phyloP scores from a whole-genome alignment of 2,797 vertebrate species.

The Sternotherus odoratus region DNA sequence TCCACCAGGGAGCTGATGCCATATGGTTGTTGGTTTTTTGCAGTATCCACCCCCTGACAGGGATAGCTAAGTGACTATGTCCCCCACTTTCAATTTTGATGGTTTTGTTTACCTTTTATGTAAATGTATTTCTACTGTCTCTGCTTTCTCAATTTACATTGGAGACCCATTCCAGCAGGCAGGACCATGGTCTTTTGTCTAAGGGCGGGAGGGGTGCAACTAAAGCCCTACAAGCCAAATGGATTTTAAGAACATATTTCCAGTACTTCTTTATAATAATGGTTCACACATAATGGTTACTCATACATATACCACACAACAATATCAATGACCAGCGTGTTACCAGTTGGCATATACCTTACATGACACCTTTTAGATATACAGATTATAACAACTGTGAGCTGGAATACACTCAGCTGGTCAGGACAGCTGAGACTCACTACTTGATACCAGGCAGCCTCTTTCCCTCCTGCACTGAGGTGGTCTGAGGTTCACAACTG shows the following conservation, averaged over 20 bases:
- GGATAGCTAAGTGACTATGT: background rate
- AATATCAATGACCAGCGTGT: background rate
- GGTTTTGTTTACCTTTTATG: background rate
- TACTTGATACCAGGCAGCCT: background rate
- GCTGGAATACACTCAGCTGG: background rate
- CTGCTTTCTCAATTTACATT: background rate
- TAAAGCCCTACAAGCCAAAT: background rate
- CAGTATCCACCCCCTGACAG: background rate
- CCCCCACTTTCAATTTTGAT: background rate
- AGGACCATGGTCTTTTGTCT: background rate
- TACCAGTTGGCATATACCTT: background rate
- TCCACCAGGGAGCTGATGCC: background rate
- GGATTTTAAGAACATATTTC: background rate
- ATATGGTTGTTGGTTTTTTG: background rate
- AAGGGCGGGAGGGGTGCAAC: background rate
- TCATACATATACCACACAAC: background rate
- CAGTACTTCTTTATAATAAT: background rate
- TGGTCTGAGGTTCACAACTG: background rate
- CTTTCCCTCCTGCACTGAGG: background rate
- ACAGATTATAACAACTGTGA: background rate
- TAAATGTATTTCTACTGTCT: background rate
- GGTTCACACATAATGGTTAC: background rate
- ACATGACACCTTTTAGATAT: background rate
- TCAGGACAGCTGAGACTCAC: background rate
- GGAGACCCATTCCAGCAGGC: background rate